These are phyloP conservation scores for Arctopsyche grandis DNA, from an alignment of 1,140 invertebrate species.

Conservation along the genomic window DNA sequence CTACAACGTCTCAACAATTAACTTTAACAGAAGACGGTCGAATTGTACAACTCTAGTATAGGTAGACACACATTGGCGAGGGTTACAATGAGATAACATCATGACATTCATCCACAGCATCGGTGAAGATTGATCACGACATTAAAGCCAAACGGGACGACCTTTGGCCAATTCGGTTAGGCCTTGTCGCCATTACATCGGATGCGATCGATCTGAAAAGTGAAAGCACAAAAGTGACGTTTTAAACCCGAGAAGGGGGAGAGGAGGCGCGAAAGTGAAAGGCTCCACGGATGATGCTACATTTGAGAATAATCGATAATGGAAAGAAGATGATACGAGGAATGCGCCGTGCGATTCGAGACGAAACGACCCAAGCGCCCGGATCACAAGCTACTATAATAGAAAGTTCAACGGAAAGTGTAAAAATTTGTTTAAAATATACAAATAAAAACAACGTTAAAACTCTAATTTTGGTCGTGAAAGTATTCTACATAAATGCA, in stretches of 20 bases:
- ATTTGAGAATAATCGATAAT: constrained; percentile 24
- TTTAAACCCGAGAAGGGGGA: neutral
- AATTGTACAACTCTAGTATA: no score
- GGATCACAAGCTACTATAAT: no score
- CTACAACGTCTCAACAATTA: no score
- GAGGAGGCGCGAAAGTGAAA: constrained; percentile 9
- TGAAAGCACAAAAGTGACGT: neutral
- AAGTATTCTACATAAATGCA: neutral
- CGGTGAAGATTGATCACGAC: neutral
- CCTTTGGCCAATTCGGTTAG: neutral
- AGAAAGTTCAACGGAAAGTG: neutral
- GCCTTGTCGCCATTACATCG: neutral
- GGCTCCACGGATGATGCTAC: neutral
- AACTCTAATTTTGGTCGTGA: neutral
- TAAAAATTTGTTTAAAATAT: neutral
- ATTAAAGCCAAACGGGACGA: neutral
- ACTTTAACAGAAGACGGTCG: no score
- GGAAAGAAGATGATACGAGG: constrained; percentile 11
- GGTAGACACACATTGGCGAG: no score
- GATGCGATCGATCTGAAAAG: constrained; percentile 4
- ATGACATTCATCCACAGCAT: neutral
- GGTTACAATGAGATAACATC: no score
- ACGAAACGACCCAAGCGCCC: neutral
- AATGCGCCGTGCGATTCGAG: neutral
- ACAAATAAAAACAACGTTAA: neutral